These are phyloP conservation scores for Drosophila miranda DNA, from an alignment of 1,140 invertebrate species.

Conservation along the genomic window DNA sequence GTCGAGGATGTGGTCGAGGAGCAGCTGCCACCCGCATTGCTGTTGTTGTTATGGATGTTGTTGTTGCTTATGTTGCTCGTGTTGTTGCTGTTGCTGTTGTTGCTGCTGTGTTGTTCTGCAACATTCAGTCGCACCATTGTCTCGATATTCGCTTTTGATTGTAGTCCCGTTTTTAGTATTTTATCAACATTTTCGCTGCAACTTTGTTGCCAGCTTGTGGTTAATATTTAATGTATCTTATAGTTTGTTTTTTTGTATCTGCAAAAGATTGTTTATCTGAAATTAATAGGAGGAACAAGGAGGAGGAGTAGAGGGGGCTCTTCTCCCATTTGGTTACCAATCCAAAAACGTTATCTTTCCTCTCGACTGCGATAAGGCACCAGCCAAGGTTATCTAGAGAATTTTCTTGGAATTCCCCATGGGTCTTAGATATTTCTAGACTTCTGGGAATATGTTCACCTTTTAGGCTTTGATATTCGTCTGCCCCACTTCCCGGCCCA, in stretches of 20 bases:
- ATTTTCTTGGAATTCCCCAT: constrained; percentile 7
- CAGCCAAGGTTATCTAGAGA: constrained; percentile 31
- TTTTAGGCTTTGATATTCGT: no score
- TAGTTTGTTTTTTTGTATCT: constrained; percentile 50
- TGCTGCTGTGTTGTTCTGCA: constrained; percentile 63
- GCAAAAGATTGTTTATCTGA: constrained; percentile 54
- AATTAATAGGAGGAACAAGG: constrained; percentile 49
- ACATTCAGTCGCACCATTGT: constrained; percentile 79
- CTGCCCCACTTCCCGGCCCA: no score
- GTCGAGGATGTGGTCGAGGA: constrained; percentile 62
- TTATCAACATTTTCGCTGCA: constrained; percentile 44
- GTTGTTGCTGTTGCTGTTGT: constrained; percentile 44
- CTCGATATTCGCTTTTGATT: not conserved
- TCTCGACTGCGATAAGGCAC: constrained; percentile 37
- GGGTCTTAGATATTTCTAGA: not conserved
- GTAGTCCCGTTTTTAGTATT: constrained; percentile 23
- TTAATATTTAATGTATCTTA: constrained; percentile 12
- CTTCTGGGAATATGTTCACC: not conserved
- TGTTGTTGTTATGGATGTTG: constrained; percentile 10
- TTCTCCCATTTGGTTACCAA: constrained; percentile 30
- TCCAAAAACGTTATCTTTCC: constrained; percentile 53
- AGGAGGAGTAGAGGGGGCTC: not conserved
- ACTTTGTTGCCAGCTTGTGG: constrained; percentile 35
- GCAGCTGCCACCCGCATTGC: constrained; percentile 60
- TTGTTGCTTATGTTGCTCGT: constrained; percentile 14